phyloP scores from a whole-genome alignment of 2,113 vertebrate genomes.

The Plestiodon gilberti region DNA sequence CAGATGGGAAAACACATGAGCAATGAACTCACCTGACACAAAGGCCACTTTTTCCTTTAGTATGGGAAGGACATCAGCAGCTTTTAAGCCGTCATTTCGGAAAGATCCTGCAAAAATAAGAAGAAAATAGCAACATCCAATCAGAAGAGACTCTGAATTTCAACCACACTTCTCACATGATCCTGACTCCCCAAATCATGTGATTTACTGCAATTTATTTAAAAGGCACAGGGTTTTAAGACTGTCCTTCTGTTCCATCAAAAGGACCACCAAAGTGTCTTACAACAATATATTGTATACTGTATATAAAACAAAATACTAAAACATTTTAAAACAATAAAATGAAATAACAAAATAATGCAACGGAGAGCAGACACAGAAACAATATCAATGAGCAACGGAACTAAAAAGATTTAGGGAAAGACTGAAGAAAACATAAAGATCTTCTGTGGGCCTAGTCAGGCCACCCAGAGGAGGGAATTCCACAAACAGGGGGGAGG shows the following conservation, averaged over 20 bases:
- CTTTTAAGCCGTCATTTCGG: constrained; percentile 95
- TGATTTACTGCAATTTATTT: constrained; percentile 3
- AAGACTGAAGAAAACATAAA: too few species aligned
- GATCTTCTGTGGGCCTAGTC: too few species aligned
- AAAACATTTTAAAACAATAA: background rate
- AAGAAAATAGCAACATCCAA: constrained; percentile 34
- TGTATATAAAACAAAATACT: background rate
- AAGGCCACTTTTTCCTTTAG: constrained; percentile 99
- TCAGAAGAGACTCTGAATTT: constrained; percentile 26
- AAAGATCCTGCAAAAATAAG: constrained; percentile 84
- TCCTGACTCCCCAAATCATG: constrained; percentile 13
- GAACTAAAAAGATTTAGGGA: too few species aligned
- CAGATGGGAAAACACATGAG: constrained; percentile 20
- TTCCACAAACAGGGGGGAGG: too few species aligned
- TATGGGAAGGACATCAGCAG: constrained; percentile 93
- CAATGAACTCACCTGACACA: constrained; percentile 90
- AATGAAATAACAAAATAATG: too few species aligned
- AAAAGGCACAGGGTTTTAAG: too few species aligned
- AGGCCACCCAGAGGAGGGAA: too few species aligned
- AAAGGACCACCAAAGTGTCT: too few species aligned
- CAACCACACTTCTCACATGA: background rate
- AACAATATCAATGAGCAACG: too few species aligned
- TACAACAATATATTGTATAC: background rate
- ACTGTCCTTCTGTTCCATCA: too few species aligned
- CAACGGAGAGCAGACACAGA: too few species aligned